Conservation (phyloP, 2,888 invertebrate species). For the Formica aserva region DNA sequence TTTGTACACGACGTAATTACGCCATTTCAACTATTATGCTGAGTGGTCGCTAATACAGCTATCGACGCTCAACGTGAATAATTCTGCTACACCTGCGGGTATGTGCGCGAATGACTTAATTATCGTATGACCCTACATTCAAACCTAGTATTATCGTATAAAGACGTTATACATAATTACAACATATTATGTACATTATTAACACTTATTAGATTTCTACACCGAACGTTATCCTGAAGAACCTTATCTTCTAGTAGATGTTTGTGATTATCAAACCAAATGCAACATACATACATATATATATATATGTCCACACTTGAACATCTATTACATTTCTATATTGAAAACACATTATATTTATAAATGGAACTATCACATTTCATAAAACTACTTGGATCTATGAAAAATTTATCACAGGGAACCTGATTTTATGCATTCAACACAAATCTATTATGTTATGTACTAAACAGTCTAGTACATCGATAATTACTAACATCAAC, state of each 20-base stretch:
- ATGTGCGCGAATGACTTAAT: conserved; percentile 10
- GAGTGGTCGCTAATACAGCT: conserved; percentile 43
- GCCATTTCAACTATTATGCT: conserved; percentile 29
- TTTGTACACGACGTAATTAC: conserved; percentile 25
- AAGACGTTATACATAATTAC: conserved; percentile 16
- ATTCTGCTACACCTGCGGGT: conserved; percentile 13
- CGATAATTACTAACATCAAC: conserved; percentile 15
- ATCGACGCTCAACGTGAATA: conserved; percentile 31
- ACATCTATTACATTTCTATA: not conserved
- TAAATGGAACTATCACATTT: not conserved
- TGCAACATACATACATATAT: not conserved
- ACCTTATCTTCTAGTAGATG: not conserved
- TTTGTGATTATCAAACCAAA: not conserved
- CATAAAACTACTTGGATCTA: not conserved
- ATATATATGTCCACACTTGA: not conserved
- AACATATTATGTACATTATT: not conserved
- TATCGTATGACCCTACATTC: not conserved
- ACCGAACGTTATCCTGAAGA: not conserved
- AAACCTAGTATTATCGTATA: not conserved
- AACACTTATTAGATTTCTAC: not conserved
- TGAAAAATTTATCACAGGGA: not conserved
- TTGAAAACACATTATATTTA: not conserved
- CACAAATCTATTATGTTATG: not conserved
- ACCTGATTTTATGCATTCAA: conserved; percentile 12
- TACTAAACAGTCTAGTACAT: conserved; percentile 5